Evolutionary conservation across 2,113 vertebrate species (phyloP), one percentile per base, ranked within the genome.

Genomic region (Mus pahari): DNA sequence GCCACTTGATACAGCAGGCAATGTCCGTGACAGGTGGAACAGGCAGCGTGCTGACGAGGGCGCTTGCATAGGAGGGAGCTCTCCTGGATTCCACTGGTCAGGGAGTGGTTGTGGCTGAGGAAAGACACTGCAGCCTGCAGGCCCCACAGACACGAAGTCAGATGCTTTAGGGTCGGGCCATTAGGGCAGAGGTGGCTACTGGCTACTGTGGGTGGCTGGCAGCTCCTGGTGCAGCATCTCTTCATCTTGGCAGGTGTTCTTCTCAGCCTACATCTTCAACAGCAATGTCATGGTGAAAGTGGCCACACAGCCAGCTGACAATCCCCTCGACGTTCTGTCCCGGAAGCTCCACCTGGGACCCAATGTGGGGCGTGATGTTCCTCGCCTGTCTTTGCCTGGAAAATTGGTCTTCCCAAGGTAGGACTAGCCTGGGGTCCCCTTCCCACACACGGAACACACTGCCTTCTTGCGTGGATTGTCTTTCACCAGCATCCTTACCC

Each of bases 221-320:
- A 33, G 64, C 39, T 60, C 48, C 26, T 74, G 12, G 48, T 90
- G 87, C 55, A 10, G 26, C 12, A 0, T 39, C 86, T 97, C 42
- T 92, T 81, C 95, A 45, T 86, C 42, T 94, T 22, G 24, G 0
- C 97, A 99, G 99, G 99, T 99, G 53, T 99, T 99, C 98, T 99
- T 99, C 98, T 99, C 99, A 79, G 99, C 99, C 94, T 99, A 99
- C 98, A 99, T 99, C 98, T 99, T 99, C 97, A 99, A 99, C 95
- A 99, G 99, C 98, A 99, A 99, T 4, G 99, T 99, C 97, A 99
- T 99, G 99, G 99, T 99, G 97, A 99, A 99, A 98, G 99, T 99
- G 96, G 99, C 99, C 98, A 99, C 99, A 0, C 99, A 99, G 75
- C 99, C 99, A 9, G 99, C 99, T 86, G 99, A 99, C 98, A 99